These are phyloP conservation scores for Poecile montanus DNA, from an alignment of 2,797 vertebrate genomes.

Conservation along the genomic window DNA sequence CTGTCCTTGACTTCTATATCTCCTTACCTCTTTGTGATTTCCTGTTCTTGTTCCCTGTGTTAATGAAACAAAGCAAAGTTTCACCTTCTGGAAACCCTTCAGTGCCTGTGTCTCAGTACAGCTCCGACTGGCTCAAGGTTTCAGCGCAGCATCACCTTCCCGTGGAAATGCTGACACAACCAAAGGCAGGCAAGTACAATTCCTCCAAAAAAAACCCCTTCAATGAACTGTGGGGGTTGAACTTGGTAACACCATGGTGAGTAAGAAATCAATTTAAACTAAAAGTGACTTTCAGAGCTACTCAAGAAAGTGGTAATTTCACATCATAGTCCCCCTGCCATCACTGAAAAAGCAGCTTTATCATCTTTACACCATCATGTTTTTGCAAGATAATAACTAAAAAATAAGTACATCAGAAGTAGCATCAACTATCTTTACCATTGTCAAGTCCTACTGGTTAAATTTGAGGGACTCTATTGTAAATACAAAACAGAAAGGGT, in stretches of 20 bases:
- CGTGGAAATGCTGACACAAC: not conserved
- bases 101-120: not conserved
- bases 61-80: not conserved
- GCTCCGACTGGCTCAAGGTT: not conserved
- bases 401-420: not conserved
- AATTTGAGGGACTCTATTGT: not conserved
- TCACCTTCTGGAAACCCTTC: slow-evolving; percentile 6
- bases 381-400: not conserved
- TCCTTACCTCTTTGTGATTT: not conserved
- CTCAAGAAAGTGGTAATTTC: not conserved
- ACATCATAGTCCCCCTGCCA: not conserved
- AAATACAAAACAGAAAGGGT: not conserved
- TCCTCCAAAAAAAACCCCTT: not conserved
- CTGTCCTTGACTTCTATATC: not conserved
- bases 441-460: not conserved
- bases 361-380: not conserved
- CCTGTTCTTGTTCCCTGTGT: not conserved
- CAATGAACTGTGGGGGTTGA: not conserved
- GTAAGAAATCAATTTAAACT: not conserved
- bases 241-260: not conserved
- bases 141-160: not conserved
- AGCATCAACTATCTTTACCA: not conserved
- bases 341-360: not conserved
- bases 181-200: not conserved
- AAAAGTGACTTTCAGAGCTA: not conserved